Evolutionary conservation across 2,888 invertebrate genomes (phyloP), one percentile per base, ranked within the genome.

Genomic region (Octodonta nipae): DNA sequence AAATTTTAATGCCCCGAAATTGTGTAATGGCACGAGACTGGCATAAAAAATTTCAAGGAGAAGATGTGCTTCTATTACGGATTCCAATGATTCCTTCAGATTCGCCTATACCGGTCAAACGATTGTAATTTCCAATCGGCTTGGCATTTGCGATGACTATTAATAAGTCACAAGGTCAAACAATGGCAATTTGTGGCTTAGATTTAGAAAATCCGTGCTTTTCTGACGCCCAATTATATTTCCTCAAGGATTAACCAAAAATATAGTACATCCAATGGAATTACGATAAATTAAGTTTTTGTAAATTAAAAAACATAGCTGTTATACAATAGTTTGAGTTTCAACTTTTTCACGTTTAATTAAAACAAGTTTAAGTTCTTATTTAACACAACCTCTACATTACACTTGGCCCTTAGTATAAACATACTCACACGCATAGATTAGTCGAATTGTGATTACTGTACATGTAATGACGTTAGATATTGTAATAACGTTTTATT

Each of bases 81-180:
- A 38, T 36, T 13, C 34, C 38, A 12, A 28, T 36, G 15, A 37
- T 37, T 10, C 32, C 29, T 6, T 16, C 31, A 11, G 37, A 35
- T 13, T 2, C 25, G 11, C 37, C 35, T 8, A 26, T 35, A 22
- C 7, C 15, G 15, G 32, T 37, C 17, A 35, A 28, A 28, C 14
- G 31, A 10, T 4, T 35, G 12, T 31, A 37, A 26, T 37, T 35
- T 20, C 20, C n/a, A 20, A 20, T 20, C n/a, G 2, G 20, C 6
- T 24, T 36, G 16, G 25, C 25, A n/a, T 36, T 26, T 10, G 26
- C 26, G 10, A 26, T 26, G 6, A 26, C 12, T 7, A 26, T 26
- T 33, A 26, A 26, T 26, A 26, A 26, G 10, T 5, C 26, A 7
- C 26, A 26, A 33, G 2, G 35, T 12, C 30, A 30, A 30, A 5